A percentile compares a stretch with the other conserved stretches of the same genome.
Conservation (phyloP, 2,888 invertebrate genomes). For the Parasteatoda lunata region DNA sequence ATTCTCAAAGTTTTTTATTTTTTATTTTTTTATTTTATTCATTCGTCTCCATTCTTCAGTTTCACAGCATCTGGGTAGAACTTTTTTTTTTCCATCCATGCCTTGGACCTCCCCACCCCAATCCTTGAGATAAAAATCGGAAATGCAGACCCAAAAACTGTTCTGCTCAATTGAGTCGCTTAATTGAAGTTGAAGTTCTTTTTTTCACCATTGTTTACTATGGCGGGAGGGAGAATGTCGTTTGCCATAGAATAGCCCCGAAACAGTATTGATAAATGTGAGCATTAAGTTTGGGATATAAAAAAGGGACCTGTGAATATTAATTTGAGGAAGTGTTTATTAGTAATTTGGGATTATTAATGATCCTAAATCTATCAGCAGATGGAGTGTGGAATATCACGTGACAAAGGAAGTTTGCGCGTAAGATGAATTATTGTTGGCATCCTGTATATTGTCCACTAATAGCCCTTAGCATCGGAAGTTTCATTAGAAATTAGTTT, state of each 20-base stretch:
- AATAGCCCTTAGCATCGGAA: neutral
- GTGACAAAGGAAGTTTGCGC: neutral
- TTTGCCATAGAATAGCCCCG: neutral
- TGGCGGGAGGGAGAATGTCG: slow-evolving; percentile 6
- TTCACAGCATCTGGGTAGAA: neutral
- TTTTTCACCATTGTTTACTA: neutral
- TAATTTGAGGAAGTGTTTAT: slow-evolving; percentile 65
- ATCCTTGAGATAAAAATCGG: slow-evolving; percentile 54
- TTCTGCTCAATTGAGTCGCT: slow-evolving; percentile 60
- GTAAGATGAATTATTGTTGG: neutral
- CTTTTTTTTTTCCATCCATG: neutral
- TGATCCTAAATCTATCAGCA: slow-evolving; percentile 14
- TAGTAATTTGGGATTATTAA: slow-evolving; percentile 64
- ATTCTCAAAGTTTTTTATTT: no score
- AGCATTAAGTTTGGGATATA: neutral
- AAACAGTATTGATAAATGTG: neutral
- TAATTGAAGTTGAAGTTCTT: slow-evolving; percentile 32
- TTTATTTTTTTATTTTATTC: neutral
- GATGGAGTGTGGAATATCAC: slow-evolving; percentile 21
- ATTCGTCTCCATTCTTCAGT: neutral
- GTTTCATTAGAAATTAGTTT: neutral
- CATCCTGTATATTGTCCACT: neutral
- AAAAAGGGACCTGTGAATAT: slow-evolving; percentile 41
- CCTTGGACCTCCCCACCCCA: neutral
- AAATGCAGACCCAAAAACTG: slow-evolving; percentile 50